These are phyloP conservation scores for Parapristionchus giblindavisi DNA, from an alignment of 2,888 invertebrate genomes.

Conservation along the genomic window DNA sequence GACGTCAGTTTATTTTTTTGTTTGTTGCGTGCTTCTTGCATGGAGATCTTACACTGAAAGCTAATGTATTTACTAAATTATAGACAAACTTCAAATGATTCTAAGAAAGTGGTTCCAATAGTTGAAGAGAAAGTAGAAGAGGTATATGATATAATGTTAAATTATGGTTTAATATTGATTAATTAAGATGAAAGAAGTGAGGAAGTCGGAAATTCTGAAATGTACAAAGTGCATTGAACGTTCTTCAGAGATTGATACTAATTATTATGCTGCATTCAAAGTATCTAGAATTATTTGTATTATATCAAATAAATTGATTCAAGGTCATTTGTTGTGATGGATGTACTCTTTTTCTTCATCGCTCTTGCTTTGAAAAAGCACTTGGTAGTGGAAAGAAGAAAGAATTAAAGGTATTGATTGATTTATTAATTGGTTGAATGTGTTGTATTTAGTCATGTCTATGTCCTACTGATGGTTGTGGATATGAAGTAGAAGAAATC, in stretches of 20 bases:
- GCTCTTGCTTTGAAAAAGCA: conserved; percentile 11
- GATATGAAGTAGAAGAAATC: background rate
- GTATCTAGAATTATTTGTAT: background rate
- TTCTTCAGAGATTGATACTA: background rate
- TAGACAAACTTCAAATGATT: no score
- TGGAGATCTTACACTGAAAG: no score
- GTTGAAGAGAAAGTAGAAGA: no score
- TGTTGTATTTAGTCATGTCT: background rate
- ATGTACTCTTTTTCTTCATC: conserved; percentile 9
- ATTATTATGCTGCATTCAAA: background rate
- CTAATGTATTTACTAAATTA: no score
- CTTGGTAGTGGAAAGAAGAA: conserved; percentile 34
- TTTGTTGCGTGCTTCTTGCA: no score
- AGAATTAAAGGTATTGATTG: conserved; percentile 19
- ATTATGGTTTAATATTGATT: no score
- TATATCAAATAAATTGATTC: background rate
- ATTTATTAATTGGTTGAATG: no score
- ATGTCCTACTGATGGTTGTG: conserved; percentile 10
- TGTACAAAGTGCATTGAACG: conserved; percentile 14
- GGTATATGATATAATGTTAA: no score
- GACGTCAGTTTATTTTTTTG: no score
- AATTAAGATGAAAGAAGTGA: background rate
- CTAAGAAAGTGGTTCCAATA: no score
- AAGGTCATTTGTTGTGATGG: conserved; percentile 24
- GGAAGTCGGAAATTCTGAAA: background rate